Conservation (phyloP, 2,113 vertebrate species). For the Hemiprocne comata region DNA sequence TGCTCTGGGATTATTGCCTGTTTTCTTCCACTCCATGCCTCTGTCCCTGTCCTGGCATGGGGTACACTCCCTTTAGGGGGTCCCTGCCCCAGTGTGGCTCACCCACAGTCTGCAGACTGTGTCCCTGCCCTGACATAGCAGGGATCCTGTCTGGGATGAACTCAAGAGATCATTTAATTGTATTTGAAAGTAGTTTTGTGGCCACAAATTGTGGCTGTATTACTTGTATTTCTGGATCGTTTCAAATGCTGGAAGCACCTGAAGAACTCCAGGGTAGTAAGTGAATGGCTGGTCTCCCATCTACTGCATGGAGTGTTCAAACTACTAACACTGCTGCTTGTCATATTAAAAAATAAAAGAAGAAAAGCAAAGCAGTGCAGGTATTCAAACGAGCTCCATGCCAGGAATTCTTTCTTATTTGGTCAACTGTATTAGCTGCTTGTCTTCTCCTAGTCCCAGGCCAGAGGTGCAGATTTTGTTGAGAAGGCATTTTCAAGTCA, state of each 20-base stretch:
- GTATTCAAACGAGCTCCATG: neutral
- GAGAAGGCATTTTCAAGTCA: neutral
- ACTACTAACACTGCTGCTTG: neutral
- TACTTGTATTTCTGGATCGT: neutral
- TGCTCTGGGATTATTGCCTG: rapidly evolving
- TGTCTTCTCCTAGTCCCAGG: neutral
- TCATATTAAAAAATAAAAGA: rapidly evolving
- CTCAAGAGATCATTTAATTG: neutral
- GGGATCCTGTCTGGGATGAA: neutral
- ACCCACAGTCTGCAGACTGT: too few species aligned
- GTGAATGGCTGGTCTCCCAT: neutral
- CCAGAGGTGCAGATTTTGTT: neutral
- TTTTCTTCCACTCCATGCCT: neutral
- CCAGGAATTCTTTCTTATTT: neutral
- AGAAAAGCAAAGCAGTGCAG: rapidly evolving
- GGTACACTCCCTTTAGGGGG: too few species aligned
- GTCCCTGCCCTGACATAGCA: neutral
- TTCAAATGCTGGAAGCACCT: neutral
- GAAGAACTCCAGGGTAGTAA: neutral
- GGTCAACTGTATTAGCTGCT: neutral
- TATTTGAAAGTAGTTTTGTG: neutral
- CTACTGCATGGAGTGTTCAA: neutral
- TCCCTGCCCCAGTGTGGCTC: neutral
- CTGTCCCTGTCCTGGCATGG: neutral
- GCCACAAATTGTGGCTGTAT: neutral